Base-by-base conservation (phyloP, 1,140 invertebrate species). In the Maconellicoccus hirsutus region DNA sequence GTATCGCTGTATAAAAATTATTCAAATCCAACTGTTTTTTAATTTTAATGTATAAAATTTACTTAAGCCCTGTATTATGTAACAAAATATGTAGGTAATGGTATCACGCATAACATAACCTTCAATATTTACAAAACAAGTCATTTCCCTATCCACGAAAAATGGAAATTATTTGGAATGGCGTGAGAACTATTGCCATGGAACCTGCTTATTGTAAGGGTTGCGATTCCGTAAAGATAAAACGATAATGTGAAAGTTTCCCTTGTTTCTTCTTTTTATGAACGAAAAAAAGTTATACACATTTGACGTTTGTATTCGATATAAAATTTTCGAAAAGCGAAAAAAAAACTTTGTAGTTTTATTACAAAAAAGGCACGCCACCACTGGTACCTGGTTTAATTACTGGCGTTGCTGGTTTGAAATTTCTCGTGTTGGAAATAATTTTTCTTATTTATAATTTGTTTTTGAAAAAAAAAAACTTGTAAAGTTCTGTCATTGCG, bases 191-290 rank as follows among this genome's bases (percentile, higher is more conserved):
- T 6, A 52, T 52, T 52, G 42, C 42, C 42, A 52, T 52, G 42
- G 42, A 52, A 52, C 42, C 42, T 52, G 42, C 42, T 52, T 52
- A 52, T 52, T 52, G 42, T 52, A 52, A 52, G n/a, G 42, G 42
- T 52, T 16, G 42, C 42, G 42, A 52, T 52, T 52, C n/a, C 42
- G n/a, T 16, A 52, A 52, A 52, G 42, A 52, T 52, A 52, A 52
- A 52, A 52, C 42, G 42, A 52, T 52, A 52, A 52, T 52, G 42
- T 4, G 6, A 19, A 52, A 52, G n/a, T 52, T 52, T 52, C 42
- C 42, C 42, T 52, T 19, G 42, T 52, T 52, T 52, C 42, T 52
- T 52, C 42, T 52, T 52, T 52, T 52, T 52, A 19, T 16, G n/a
- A 14, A 16, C 42, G n/a, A n/a, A n/a, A 52, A 52, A 52, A 52